A percentile compares a stretch with the other conserved stretches of the same genome.
Conservation (phyloP, 2,888 invertebrate genomes). For the Lycocerus yunnanus region DNA sequence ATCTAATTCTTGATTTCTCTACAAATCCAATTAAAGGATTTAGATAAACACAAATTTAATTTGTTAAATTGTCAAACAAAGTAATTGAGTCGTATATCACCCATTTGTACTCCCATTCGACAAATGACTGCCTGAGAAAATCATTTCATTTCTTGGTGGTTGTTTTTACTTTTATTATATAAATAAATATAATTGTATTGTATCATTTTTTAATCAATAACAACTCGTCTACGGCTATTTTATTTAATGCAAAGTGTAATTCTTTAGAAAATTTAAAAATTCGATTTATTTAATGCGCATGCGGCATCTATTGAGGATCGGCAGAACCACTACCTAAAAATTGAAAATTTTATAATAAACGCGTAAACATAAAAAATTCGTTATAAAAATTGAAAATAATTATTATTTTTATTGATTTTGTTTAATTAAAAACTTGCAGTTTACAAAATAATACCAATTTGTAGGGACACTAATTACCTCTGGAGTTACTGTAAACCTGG, state of each 20-base stretch:
- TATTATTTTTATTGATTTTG: no score
- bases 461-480: no score
- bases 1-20: background rate
- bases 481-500: no score
- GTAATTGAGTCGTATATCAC: conserved; percentile 32
- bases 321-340: background rate
- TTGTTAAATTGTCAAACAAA: conserved; percentile 32
- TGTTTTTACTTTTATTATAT: background rate
- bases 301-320: background rate
- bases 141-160: background rate
- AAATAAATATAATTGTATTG: background rate
- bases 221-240: background rate
- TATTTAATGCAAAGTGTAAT: background rate
- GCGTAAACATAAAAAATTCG: no score
- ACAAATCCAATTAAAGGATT: conserved; percentile 4
- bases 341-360: background rate
- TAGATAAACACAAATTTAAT: conserved; percentile 20
- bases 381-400: no score
- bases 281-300: background rate
- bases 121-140: conserved; percentile 4
- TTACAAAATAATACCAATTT: no score
- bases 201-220: background rate
- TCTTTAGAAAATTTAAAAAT: background rate
- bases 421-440: no score
- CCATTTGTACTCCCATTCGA: background rate